Conservation (phyloP, 35 echinoderm and acorn worm genomes). For the Lytechinus pictus region DNA sequence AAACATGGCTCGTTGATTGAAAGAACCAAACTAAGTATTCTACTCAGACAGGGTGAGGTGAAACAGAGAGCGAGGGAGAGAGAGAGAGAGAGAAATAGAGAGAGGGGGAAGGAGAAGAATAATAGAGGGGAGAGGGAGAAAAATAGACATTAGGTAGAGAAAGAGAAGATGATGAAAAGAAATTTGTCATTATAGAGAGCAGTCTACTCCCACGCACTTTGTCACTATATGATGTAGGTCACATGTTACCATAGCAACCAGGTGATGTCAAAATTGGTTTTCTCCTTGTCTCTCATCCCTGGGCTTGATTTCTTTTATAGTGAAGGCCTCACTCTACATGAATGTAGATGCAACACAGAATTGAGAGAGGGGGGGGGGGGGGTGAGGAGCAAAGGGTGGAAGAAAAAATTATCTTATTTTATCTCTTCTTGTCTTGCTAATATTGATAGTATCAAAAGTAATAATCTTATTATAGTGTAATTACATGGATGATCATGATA, state of each 20-base stretch:
- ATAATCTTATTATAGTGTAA: too few relatives aligned
- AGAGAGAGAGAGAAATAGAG: neutral
- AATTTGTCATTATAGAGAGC: conserved; percentile 42
- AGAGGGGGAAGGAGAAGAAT: neutral
- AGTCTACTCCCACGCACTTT: conserved; percentile 41
- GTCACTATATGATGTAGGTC: conserved; percentile 47
- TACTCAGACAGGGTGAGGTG: neutral
- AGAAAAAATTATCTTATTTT: too few relatives aligned
- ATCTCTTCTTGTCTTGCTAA: too few relatives aligned
- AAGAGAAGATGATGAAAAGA: conserved; percentile 28
- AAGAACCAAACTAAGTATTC: neutral
- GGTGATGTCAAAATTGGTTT: conserved; percentile 47
- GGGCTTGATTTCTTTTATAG: conserved; percentile 2
- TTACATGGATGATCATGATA: too few relatives aligned
- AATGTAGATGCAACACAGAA: neutral
- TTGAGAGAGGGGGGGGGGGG: neutral
- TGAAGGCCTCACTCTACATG: neutral
- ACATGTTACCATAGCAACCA: conserved; percentile 41
- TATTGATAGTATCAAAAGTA: too few relatives aligned
- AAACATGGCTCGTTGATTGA: neutral
- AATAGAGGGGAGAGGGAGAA: neutral
- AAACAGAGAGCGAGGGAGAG: neutral
- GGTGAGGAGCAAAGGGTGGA: neutral
- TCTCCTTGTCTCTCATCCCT: neutral
- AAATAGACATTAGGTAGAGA: neutral